Evolutionary conservation across 2,888 invertebrate species (phyloP), one percentile per base, ranked within the genome.

Genomic region (Julus scanicus): DNA sequence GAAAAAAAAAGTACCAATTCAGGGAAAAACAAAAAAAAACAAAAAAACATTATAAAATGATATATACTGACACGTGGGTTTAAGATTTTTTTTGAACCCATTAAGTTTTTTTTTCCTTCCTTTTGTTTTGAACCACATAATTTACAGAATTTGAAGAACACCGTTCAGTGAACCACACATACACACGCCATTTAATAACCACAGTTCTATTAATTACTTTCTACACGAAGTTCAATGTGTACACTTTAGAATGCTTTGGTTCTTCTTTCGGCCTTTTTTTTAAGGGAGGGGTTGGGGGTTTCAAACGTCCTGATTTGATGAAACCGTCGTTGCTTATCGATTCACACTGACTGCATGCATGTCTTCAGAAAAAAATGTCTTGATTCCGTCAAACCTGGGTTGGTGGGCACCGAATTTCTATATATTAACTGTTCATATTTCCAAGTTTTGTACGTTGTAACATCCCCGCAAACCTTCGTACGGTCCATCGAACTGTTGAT

Each of bases 141-240:
- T 71, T 71, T 71, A 71, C 71, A 71, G 29, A 71, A 71, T 71
- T 71, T 71, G 71, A 71, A 71, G 71, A 71, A 71, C 71, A 71
- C n/a, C 29, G 71, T 71, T 71, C 71, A 71, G 71, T 71, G 71
- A 71, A 71, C 71, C 71, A 71, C 71, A 71, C 71, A 71, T n/a
- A 71, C 29, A 29, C 71, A 71, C 71, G 71, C 71, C 71, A 71
- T 29, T 71, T 71, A 71, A 71, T n/a, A 29, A 71, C 71, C 71
- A 71, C 71, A 71, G 71, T 29, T 71, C 71, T 71, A 71, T 29
- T n/a, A 71, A 71, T 71, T 29, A 71, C 71, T 71, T 71, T 71
- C 71, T 71, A 71, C 71, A 71, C 71, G 71, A 71, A 71, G 71
- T 71, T 71, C 71, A 71, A 71, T 71, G 71, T 71, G 71, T 71